These are phyloP conservation scores for Hemicentrotus pulcherrimus DNA, from an alignment of 35 echinoderm and acorn worm species.

Conservation along the genomic window DNA sequence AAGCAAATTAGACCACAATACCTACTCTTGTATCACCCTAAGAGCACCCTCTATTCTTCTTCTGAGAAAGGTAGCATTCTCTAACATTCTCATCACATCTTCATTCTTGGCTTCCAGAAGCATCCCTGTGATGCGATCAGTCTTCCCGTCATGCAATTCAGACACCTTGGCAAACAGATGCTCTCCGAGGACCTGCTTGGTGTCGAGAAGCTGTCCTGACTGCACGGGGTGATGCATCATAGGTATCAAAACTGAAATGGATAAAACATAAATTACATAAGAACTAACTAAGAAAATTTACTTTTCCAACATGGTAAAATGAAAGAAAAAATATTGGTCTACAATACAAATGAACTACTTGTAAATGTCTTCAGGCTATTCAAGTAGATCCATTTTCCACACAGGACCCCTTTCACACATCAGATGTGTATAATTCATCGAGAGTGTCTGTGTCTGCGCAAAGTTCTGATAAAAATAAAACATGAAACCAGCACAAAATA, in stretches of 20 bases:
- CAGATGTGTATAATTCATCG: no score
- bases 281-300: no score
- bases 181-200: slow-evolving; percentile 86
- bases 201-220: slow-evolving; percentile 51
- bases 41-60: slow-evolving; percentile 50
- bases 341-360: no score
- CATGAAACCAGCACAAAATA: no score
- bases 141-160: slow-evolving; percentile 53
- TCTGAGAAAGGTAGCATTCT: slow-evolving; percentile 54
- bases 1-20: background rate
- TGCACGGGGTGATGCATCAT: background rate
- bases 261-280: background rate
- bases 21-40: slow-evolving; percentile 56
- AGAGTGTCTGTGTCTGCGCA: no score
- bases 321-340: no score
- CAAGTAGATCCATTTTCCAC: no score
- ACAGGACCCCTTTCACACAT: no score
- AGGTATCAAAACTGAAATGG: background rate
- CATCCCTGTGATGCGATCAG: slow-evolving; percentile 79
- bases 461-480: no score
- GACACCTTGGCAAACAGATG: slow-evolving; percentile 76
- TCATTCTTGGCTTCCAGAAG: slow-evolving; percentile 85
- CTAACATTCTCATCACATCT: slow-evolving; percentile 77
- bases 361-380: no score
- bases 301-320: no score